Conservation (phyloP, 2,797 vertebrate genomes). For the Pachyuromys duprasi region DNA sequence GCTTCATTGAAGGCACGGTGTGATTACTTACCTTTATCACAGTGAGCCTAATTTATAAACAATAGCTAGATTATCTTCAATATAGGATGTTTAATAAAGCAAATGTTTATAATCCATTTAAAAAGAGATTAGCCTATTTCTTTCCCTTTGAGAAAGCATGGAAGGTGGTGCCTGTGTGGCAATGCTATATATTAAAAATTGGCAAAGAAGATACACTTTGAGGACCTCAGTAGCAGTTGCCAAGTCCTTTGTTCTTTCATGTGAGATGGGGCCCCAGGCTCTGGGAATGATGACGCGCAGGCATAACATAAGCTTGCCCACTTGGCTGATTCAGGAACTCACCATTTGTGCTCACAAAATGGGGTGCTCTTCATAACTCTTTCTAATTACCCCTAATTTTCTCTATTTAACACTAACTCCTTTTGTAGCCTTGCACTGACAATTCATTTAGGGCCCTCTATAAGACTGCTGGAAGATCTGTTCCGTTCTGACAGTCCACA, state of each 20-base stretch:
- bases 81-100: constrained; percentile 37
- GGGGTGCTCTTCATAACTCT: background rate
- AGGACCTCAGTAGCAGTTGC: background rate
- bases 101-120: constrained; percentile 53
- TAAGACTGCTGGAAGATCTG: constrained; percentile 16
- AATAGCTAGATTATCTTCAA: background rate
- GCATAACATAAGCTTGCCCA: background rate
- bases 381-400: background rate
- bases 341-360: background rate
- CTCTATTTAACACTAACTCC: background rate
- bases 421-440: background rate
- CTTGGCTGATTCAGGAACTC: background rate
- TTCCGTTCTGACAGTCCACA: background rate
- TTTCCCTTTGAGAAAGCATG: background rate
- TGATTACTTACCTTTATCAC: constrained; percentile 29
- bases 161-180: background rate
- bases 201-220: background rate
- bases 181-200: background rate
- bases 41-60: background rate
- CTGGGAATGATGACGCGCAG: background rate
- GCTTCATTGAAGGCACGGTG: background rate
- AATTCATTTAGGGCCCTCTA: background rate
- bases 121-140: constrained; percentile 14
- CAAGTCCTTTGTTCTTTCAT: background rate
- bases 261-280: background rate